These are phyloP conservation scores for Raphicerus campestris DNA, from an alignment of 2,113 vertebrate genomes.

Conservation along the genomic window DNA sequence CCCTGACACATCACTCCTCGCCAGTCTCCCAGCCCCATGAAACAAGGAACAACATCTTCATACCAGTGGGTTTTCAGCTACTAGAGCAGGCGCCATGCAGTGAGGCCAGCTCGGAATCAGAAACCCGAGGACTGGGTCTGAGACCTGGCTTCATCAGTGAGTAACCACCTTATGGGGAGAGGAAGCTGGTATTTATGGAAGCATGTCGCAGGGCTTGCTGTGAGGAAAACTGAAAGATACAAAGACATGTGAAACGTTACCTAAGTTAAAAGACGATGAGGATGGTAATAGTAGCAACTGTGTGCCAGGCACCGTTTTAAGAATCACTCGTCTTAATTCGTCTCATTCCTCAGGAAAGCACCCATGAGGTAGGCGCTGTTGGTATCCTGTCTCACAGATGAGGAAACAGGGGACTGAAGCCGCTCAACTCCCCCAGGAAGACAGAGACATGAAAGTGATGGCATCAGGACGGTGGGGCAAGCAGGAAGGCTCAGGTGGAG, in stretches of 20 bases:
- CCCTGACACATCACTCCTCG: neutral
- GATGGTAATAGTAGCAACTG: neutral
- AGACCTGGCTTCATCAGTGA: neutral
- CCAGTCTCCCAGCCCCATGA: neutral
- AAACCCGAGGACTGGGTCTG: neutral
- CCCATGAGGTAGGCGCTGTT: neutral
- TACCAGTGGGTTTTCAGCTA: neutral
- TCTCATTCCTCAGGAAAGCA: neutral
- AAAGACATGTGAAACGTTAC: neutral
- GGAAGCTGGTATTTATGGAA: neutral
- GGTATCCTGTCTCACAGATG: neutral
- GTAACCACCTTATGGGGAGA: neutral
- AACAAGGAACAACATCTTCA: neutral
- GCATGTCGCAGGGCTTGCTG: neutral
- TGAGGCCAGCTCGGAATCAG: neutral
- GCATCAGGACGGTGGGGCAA: neutral
- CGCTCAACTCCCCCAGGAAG: neutral
- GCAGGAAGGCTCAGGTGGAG: neutral
- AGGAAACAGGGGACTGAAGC: neutral
- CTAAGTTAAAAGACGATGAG: neutral
- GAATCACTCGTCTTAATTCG: neutral
- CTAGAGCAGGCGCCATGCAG: fast-evolving
- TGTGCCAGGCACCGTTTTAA: neutral
- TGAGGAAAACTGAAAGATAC: neutral
- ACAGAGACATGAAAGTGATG: neutral